Evolutionary conservation across 2,113 vertebrate species (phyloP).

Genomic region (Willisornis vidua): DNA sequence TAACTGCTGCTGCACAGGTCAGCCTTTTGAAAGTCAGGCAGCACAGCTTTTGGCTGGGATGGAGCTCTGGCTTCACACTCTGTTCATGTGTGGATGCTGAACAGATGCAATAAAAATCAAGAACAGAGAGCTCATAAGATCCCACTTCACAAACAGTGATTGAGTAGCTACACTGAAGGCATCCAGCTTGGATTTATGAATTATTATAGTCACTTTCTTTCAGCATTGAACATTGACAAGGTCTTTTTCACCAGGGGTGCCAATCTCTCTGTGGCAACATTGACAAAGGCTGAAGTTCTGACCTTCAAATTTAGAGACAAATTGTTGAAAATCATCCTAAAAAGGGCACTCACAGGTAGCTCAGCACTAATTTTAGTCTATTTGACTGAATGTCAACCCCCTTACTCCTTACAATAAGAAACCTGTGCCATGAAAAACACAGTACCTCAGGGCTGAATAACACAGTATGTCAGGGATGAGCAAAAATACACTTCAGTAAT

Average conservation of each 20-base stretch:
- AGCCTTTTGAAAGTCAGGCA: neutral
- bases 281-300: neutral
- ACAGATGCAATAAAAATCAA: neutral
- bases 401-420: neutral
- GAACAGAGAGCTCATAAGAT: neutral
- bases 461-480: neutral
- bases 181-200: neutral
- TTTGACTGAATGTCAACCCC: neutral
- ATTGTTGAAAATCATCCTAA: neutral
- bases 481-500: neutral
- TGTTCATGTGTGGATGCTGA: rapidly evolving
- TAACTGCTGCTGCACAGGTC: neutral
- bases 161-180: neutral
- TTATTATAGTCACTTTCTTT: neutral
- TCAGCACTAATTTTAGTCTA: neutral
- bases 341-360: neutral
- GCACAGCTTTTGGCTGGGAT: neutral
- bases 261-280: neutral
- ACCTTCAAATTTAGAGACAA: neutral
- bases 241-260: neutral
- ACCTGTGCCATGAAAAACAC: neutral
- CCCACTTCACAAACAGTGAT: neutral
- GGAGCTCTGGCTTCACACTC: neutral
- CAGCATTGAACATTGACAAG: neutral
- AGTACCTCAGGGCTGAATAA: neutral